Evolutionary conservation across 2,888 invertebrate genomes (phyloP).

Genomic region (Eumerus sabulonum): DNA sequence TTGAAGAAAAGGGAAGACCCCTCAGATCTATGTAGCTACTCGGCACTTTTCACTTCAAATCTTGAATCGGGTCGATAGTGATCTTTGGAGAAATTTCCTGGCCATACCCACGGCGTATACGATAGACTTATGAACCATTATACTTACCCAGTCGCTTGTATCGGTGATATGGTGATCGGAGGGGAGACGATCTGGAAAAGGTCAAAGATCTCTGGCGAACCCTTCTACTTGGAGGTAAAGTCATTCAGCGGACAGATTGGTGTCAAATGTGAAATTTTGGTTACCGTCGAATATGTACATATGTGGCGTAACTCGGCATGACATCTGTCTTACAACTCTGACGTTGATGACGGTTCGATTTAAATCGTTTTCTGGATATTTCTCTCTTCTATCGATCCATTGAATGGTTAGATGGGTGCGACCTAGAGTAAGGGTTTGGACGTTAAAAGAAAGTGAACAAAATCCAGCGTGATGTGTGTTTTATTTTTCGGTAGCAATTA

Average conservation of each 20-base stretch:
- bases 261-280: slow-evolving; percentile 36
- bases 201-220: slow-evolving; percentile 19
- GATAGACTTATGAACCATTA: not conserved
- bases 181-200: slow-evolving; percentile 1
- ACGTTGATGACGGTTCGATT: slow-evolving; percentile 37
- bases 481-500: too few species aligned
- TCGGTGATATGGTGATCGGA: not conserved
- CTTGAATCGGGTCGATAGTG: slow-evolving; percentile 8
- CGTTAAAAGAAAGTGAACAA: too few species aligned
- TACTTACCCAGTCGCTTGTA: too few species aligned
- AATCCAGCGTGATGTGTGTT: too few species aligned
- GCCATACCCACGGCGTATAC: not conserved
- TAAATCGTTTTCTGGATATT: not conserved
- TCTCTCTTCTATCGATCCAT: slow-evolving; percentile 6
- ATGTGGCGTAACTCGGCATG: slow-evolving; percentile 9
- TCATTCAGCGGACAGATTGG: slow-evolving; percentile 20
- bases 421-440: too few species aligned
- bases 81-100: slow-evolving; percentile 26
- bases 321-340: slow-evolving; percentile 31
- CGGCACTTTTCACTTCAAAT: slow-evolving; percentile 14
- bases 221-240: slow-evolving; percentile 7
- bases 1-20: slow-evolving; percentile 12
- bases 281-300: not conserved
- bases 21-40: too few species aligned
- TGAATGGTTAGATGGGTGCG: not conserved